Evolutionary conservation across 92 coral and sea anemone species (phyloP).

Genomic region (Siderastrea radians): DNA sequence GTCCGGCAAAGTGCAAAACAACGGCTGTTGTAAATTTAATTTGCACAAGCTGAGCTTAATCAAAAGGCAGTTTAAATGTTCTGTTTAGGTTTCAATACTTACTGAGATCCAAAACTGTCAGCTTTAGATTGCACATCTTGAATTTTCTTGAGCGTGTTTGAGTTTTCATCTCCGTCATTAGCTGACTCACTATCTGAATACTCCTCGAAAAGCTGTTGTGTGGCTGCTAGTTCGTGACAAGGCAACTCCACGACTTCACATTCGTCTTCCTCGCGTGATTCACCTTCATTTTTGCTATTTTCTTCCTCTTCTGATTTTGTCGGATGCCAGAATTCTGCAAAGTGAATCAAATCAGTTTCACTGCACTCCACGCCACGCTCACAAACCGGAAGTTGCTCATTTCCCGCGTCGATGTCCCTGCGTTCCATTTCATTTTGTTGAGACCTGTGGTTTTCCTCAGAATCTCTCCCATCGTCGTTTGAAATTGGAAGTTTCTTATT

Average conservation of each 20-base stretch:
- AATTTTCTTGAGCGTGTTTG: background rate
- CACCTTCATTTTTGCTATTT: background rate
- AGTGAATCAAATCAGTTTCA: conserved; percentile 74
- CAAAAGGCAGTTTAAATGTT: background rate
- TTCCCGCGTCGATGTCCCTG: conserved; percentile 32
- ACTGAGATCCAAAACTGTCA: conserved; percentile 39
- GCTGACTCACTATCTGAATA: conserved; percentile 36
- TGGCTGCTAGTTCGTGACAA: conserved; percentile 38
- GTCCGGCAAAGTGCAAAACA: background rate
- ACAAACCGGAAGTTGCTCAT: conserved; percentile 60
- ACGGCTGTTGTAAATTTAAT: background rate
- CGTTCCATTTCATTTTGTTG: conserved; percentile 20
- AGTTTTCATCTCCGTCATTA: conserved; percentile 11
- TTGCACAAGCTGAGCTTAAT: background rate
- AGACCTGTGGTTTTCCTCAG: conserved; percentile 38
- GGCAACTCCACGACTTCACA: conserved; percentile 64
- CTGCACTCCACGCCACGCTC: conserved; percentile 70
- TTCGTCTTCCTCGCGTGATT: conserved; percentile 60
- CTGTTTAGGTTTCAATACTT: background rate
- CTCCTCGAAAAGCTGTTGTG: conserved; percentile 51
- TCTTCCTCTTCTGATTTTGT: conserved; percentile 15
- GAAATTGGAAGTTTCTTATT: conserved; percentile 43
- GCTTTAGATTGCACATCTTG: background rate
- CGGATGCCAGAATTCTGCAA: conserved; percentile 89
- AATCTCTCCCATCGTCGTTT: conserved; percentile 41